Conservation (phyloP, 2,797 vertebrate species). For the Anguilla pacifica region DNA sequence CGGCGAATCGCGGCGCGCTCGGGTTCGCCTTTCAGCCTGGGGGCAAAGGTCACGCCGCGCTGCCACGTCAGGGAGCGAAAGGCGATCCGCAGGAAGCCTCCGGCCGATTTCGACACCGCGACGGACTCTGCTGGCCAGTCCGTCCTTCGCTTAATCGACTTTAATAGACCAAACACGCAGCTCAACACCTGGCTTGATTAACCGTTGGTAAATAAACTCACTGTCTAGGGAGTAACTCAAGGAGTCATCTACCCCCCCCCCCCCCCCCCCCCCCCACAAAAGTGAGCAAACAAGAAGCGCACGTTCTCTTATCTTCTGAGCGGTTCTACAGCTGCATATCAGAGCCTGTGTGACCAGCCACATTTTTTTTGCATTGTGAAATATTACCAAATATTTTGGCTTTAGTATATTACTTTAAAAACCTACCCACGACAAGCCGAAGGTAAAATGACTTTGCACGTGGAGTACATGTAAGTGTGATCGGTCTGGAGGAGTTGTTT, state of each 20-base stretch:
- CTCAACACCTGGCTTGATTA: neutral
- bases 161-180: neutral
- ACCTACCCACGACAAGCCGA: neutral
- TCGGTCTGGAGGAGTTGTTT: neutral
- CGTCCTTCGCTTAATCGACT: neutral
- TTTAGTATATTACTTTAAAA: neutral
- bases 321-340: neutral
- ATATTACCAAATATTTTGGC: neutral
- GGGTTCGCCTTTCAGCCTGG: neutral
- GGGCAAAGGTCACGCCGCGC: conserved; percentile 11
- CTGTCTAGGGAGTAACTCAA: conserved; percentile 8
- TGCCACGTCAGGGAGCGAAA: neutral
- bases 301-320: neutral
- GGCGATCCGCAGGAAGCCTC: neutral
- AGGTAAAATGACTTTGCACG: neutral
- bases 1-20: neutral
- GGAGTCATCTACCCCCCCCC: neutral
- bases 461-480: neutral
- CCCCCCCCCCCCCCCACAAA: neutral
- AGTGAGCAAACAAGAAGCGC: neutral
- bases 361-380: neutral
- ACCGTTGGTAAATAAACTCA: neutral
- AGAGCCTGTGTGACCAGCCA: neutral
- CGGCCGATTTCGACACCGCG: neutral
- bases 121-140: neutral